Evolutionary conservation across 2,797 vertebrate genomes (phyloP).

Genomic region (Gorsachius magnificus): DNA sequence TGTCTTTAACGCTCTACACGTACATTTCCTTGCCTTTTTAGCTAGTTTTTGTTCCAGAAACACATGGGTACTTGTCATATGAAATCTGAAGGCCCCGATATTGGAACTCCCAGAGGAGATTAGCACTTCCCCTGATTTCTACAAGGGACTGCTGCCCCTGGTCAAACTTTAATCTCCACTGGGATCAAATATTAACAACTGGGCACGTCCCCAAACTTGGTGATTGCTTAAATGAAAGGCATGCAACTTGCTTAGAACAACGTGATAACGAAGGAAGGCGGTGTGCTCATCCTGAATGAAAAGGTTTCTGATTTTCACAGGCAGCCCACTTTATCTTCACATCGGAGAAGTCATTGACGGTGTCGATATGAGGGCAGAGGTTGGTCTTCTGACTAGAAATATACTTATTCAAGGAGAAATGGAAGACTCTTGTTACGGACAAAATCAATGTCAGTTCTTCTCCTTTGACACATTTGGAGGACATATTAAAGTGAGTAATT

Average conservation of each 20-base stretch:
- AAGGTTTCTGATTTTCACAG: conserved; percentile 38
- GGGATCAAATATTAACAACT: neutral
- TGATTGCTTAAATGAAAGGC: neutral
- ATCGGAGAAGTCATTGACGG: conserved; percentile 56
- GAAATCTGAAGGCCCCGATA: neutral
- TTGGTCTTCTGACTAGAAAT: conserved; percentile 57
- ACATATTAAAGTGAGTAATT: conserved; percentile 68
- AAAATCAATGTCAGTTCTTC: conserved; percentile 59
- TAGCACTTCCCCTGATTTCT: too few species aligned
- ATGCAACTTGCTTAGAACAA: neutral
- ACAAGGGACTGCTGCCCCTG: too few species aligned
- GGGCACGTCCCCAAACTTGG: neutral
- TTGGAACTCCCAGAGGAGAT: too few species aligned
- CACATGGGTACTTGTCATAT: neutral
- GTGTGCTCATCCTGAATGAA: neutral
- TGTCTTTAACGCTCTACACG: neutral
- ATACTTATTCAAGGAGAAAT: conserved; percentile 66
- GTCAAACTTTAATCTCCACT: neutral
- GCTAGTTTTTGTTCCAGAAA: neutral
- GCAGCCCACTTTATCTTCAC: conserved; percentile 56
- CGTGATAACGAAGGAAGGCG: neutral
- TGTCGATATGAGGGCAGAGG: conserved; percentile 57
- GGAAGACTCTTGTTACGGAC: conserved; percentile 57
- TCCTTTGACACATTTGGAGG: conserved; percentile 55
- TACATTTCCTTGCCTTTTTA: neutral